These are phyloP conservation scores for Bergia sp. DNA, from an alignment of 92 coral and sea anemone species.

Conservation along the genomic window DNA sequence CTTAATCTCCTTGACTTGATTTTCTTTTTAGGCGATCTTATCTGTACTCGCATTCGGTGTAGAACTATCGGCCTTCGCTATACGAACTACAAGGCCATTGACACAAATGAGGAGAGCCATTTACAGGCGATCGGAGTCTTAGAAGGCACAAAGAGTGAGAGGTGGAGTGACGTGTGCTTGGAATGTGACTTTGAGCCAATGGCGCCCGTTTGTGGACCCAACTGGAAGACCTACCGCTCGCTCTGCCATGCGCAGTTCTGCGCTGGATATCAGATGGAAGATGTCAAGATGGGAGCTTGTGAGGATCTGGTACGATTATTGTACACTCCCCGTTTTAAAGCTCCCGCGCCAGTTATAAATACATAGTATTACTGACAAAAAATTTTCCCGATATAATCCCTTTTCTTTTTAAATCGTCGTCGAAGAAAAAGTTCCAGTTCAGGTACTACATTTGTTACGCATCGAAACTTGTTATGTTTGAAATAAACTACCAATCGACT, in stretches of 20 bases:
- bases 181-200: constrained; percentile 90
- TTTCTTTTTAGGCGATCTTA: constrained; percentile 63
- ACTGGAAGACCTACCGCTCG: constrained; percentile 94
- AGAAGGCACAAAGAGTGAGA: constrained; percentile 45
- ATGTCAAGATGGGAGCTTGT: constrained; percentile 73
- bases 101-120: not conserved
- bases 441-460: too few species aligned
- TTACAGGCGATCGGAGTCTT: constrained; percentile 41
- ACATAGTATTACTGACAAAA: too few species aligned
- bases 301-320: constrained; percentile 54
- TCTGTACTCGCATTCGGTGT: constrained; percentile 93
- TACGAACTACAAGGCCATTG: constrained; percentile 64
- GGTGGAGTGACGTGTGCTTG: constrained; percentile 82
- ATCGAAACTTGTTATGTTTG: too few species aligned
- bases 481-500: too few species aligned
- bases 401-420: too few species aligned
- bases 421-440: too few species aligned
- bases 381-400: too few species aligned
- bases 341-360: too few species aligned
- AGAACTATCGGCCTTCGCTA: constrained; percentile 68
- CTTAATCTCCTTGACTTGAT: not conserved
- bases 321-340: not conserved
- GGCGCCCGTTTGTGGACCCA: constrained; percentile 93
- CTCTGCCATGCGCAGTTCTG: constrained; percentile 90
- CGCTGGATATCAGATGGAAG: constrained; percentile 71